Evolutionary conservation across 1,140 invertebrate genomes (phyloP), one percentile per base, ranked within the genome.

Genomic region (Batillaria attramentaria): DNA sequence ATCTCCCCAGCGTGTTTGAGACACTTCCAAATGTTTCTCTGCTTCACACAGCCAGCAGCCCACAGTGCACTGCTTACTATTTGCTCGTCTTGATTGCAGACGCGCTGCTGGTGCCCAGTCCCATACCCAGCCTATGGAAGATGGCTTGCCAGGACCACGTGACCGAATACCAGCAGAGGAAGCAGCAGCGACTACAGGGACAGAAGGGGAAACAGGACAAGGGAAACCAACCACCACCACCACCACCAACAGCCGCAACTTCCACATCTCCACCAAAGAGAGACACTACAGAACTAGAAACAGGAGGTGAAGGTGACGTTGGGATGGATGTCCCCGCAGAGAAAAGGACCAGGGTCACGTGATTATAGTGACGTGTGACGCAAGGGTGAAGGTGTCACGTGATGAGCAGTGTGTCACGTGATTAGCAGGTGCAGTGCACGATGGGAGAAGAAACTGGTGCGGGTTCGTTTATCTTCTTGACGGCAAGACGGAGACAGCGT

Each of bases 101-200:
- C 13, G 72, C 73, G 35, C 68, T 73, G 37, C 10, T 31, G 18
- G 43, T 66, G 10, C 41, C 60, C 33, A 76, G 42, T 60, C 31
- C n/a, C 6, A 16, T 81, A 28, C 77, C 77, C 42, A 75, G 68
- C 10, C 79, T 86, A 18, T 84, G 60, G 60, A 86, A 86, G 76
- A 42, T 46, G 28, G 13, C n/a, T 31, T 76, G 43, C 37, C 78
- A 79, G 35, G 80, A 85, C 79, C 83, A 86, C 70, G 78, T 85
- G 46, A 37, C 69, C 33, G 79, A 79, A 31, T 87, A 87, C 76
- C 76, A 81, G 72, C 39, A 86, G 77, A 43, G 81, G 13, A 85
- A 86, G 78, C 62, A 81, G 35, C 66, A 82, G 33, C 54, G 84
- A 20, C 50, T 82, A 41, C 78, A 82, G 60, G 80, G 33, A 20